A percentile compares a stretch with the other conserved stretches of the same genome.
Conservation (phyloP, 2,113 vertebrate genomes). For the Silurus glanis region DNA sequence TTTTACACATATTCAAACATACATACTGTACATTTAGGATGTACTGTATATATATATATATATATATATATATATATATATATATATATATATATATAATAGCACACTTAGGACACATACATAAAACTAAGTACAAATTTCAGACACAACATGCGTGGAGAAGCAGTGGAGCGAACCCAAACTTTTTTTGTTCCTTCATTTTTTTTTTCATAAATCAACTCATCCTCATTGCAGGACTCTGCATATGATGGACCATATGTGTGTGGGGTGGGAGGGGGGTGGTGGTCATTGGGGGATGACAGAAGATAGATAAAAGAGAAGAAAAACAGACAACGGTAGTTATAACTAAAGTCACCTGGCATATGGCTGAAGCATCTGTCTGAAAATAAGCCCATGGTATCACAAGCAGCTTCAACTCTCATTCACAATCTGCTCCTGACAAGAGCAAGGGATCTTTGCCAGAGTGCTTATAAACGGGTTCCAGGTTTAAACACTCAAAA, state of each 20-base stretch:
- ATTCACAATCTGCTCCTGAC: conserved; percentile 69
- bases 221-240: not conserved
- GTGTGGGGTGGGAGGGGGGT: not conserved
- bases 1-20: not conserved
- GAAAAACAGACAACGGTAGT: conserved; percentile 14
- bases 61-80: not conserved
- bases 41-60: not conserved
- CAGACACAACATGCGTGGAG: not conserved
- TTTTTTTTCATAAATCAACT: not conserved
- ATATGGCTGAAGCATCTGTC: conserved; percentile 47
- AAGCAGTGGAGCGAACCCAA: not conserved
- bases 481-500: not conserved
- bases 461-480: not conserved
- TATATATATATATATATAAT: not conserved
- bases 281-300: not conserved
- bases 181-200: not conserved
- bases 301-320: conserved; percentile 1
- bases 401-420: conserved; percentile 51
- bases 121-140: not conserved
- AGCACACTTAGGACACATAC: not conserved
- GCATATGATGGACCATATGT: conserved; percentile 6
- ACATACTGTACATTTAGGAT: too few relatives aligned
- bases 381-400: conserved; percentile 2
- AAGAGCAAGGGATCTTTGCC: conserved; percentile 29
- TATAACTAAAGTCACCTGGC: conserved; percentile 29